A percentile compares a stretch with the other conserved stretches of the same genome.
Conservation (phyloP, 2,888 invertebrate species). For the Xylota sylvarum region DNA sequence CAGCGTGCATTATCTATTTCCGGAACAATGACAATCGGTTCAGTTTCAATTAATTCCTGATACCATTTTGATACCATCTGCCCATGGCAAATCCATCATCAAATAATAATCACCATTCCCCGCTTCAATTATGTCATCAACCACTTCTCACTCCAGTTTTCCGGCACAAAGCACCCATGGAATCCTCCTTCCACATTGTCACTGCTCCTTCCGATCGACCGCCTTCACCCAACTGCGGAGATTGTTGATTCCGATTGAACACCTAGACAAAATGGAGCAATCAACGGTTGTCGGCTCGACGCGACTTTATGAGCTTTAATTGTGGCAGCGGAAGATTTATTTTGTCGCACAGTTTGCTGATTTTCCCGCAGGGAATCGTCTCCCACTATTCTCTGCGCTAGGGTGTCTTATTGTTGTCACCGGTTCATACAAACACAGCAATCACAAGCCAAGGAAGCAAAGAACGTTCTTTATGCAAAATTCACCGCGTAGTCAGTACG, state of each 20-base stretch:
- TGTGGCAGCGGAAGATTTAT: slow-evolving; percentile 65
- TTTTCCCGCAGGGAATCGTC: slow-evolving; percentile 25
- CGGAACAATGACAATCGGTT: slow-evolving; percentile 20
- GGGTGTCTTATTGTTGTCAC: slow-evolving; percentile 56
- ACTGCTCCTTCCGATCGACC: background rate
- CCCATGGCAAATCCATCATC: slow-evolving; percentile 33
- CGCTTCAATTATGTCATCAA: slow-evolving; percentile 53
- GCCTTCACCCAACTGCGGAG: slow-evolving; percentile 14
- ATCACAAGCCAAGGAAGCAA: slow-evolving; percentile 28
- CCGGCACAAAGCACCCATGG: background rate
- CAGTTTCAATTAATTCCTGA: slow-evolving; percentile 42
- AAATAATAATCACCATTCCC: slow-evolving; percentile 50
- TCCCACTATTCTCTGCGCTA: background rate
- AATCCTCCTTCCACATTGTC: slow-evolving; percentile 10
- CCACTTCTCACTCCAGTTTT: background rate
- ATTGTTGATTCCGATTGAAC: slow-evolving; percentile 71
- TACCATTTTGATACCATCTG: slow-evolving; percentile 54
- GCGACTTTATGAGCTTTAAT: slow-evolving; percentile 69
- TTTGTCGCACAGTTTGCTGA: slow-evolving; percentile 66
- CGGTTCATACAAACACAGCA: slow-evolving; percentile 13
- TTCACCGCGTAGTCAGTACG: slow-evolving; percentile 48
- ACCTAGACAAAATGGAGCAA: slow-evolving; percentile 65
- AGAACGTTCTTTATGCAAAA: slow-evolving; percentile 12
- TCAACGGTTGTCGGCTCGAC: slow-evolving; percentile 35
- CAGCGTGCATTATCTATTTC: background rate